Conservation (phyloP, 1,140 invertebrate genomes). For the Calliopsis andreniformis region DNA sequence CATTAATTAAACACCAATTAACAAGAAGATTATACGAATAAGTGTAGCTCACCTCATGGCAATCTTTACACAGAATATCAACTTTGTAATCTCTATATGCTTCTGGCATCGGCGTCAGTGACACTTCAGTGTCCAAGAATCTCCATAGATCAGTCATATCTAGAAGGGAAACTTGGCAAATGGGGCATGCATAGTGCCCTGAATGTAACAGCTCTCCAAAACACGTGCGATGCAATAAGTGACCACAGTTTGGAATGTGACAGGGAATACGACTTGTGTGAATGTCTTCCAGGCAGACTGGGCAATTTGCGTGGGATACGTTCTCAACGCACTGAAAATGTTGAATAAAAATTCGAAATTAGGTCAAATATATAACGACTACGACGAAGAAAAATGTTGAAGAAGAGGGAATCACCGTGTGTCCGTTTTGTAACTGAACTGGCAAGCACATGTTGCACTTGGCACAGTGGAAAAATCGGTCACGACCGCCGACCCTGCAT, state of each 20-base stretch:
- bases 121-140: conserved; percentile 90
- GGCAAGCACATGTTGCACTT: conserved; percentile 94
- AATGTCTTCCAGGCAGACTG: conserved; percentile 93
- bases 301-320: conserved; percentile 91
- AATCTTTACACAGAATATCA: conserved; percentile 93
- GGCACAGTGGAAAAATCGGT: conserved; percentile 93
- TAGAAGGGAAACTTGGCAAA: conserved; percentile 91
- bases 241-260: conserved; percentile 93
- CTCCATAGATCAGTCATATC: conserved; percentile 92
- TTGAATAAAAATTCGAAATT: background rate
- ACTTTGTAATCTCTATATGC: conserved; percentile 90
- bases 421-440: conserved; percentile 88
- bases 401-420: no score
- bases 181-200: conserved; percentile 93
- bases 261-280: conserved; percentile 93
- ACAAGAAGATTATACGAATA: background rate
- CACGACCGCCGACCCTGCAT: conserved; percentile 91
- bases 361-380: no score
- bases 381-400: no score
- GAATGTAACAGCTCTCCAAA: conserved; percentile 89
- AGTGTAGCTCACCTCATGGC: conserved; percentile 86
- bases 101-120: conserved; percentile 89
- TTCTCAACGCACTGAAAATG: conserved; percentile 91
- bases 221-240: conserved; percentile 90
- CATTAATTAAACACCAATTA: conserved; percentile 1